phyloP scores from a whole-genome alignment of 2,113 vertebrate genomes.

The Manacus vitellinus region DNA sequence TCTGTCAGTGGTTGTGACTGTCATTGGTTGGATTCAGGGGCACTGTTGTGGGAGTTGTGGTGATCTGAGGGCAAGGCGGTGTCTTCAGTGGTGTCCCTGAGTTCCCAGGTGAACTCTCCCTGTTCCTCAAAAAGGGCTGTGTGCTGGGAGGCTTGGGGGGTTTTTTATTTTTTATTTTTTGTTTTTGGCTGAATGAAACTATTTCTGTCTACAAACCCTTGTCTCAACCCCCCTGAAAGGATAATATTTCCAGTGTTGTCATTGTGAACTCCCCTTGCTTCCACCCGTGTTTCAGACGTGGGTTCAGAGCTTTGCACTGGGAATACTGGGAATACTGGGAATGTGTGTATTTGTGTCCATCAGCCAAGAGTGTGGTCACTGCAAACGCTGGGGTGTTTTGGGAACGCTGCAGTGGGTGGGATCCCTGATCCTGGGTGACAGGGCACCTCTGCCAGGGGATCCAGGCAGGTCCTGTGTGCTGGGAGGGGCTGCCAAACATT shows the following conservation, averaged over 20 bases:
- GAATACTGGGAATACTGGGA: rapidly evolving
- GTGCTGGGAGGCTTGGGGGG: background rate
- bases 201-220: background rate
- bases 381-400: rapidly evolving
- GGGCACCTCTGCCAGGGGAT: background rate
- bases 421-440: background rate
- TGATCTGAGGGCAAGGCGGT: background rate
- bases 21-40: background rate
- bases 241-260: background rate
- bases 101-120: background rate
- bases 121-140: background rate
- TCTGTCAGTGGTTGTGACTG: background rate
- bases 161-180: background rate
- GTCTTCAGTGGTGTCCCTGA: background rate
- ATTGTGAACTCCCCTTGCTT: background rate
- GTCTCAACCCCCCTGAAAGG: background rate
- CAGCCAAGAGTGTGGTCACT: rapidly evolving
- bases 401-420: rapidly evolving
- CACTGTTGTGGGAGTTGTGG: background rate
- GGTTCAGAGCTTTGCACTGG: background rate
- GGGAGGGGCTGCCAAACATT: background rate
- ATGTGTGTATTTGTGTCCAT: rapidly evolving
- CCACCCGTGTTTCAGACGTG: rapidly evolving
- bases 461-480: background rate
- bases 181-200: background rate